Evolutionary conservation across 1,140 invertebrate genomes (phyloP), one percentile per base, ranked within the genome.

Genomic region (Holcopasites calliopsidis): DNA sequence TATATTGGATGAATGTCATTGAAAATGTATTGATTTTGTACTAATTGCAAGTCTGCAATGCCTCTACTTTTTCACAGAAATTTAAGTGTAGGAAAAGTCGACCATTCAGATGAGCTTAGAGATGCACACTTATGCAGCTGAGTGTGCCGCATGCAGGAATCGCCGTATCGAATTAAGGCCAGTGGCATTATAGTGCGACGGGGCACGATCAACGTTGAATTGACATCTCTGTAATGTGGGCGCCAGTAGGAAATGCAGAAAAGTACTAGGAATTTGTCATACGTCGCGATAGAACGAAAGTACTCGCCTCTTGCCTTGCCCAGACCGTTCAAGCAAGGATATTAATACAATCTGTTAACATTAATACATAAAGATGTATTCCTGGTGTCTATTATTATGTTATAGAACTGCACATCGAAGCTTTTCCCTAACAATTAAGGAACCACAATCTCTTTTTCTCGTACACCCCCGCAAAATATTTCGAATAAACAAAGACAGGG

Each of bases 111-210:
- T 13, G 60, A 47, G 18, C 31, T 44, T 7, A 26, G 26, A 2
- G 23, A 16, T 11, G 61, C 44, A 50, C 44, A 55, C 35, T 68
- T 68, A n/a, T 68, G 13, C 35, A n/a, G 35, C 28, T 33, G 18
- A 33, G 1, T 55, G 23, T 68, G 4, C 65, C 16, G 28, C 13
- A 57, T 18, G 44, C 13, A 38, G 26, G 11, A 69, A 44, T 35
- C 44, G n/a, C 40, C 52, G 28, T 2, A 8, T 44, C 52, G 26
- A 69, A 69, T 69, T 69, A 57, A 69, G 52, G 52, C 38, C 65
- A 69, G 28, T 21, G 38, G 57, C 65, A 31, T 69, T 57, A 57
- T 23, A 55, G 52, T 42, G 50, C 50, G 21, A 55, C 50, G n/a
- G 50, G 49, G 16, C 40, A 18, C 50, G 13, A 69, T 69, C 50